Evolutionary conservation across 1,140 invertebrate genomes (phyloP).

Genomic region (Leptonema lineaticorne): DNA sequence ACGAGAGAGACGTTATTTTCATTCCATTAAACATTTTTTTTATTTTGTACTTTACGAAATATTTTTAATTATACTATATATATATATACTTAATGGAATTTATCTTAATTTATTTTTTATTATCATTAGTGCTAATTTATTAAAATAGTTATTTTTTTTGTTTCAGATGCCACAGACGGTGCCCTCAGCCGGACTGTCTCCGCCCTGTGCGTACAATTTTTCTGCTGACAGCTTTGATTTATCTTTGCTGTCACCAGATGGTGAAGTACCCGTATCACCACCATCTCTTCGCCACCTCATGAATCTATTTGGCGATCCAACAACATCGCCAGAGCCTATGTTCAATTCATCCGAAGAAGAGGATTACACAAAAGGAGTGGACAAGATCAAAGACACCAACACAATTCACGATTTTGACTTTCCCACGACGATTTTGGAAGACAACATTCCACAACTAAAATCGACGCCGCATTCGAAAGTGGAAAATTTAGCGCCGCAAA

Average conservation of each 20-base stretch:
- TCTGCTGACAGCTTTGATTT: constrained; percentile 71
- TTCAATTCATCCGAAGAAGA: constrained; percentile 41
- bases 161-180: constrained; percentile 82
- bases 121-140: not conserved
- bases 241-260: constrained; percentile 68
- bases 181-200: constrained; percentile 70
- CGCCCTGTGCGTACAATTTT: constrained; percentile 66
- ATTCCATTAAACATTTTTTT: not conserved
- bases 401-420: constrained; percentile 45
- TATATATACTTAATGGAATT: not conserved
- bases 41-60: not conserved
- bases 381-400: constrained; percentile 27
- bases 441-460: constrained; percentile 45
- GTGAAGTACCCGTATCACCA: constrained; percentile 59
- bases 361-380: constrained; percentile 26
- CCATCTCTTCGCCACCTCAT: constrained; percentile 59
- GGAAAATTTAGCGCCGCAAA: constrained; percentile 39
- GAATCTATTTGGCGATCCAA: constrained; percentile 53
- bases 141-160: constrained; percentile 25
- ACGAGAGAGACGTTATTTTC: not conserved
- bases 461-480: constrained; percentile 51
- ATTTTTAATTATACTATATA: not conserved
- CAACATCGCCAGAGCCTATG: constrained; percentile 57
- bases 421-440: constrained; percentile 46
- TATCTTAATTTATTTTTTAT: not conserved